Percentiles rank a stretch among this genome's conserved stretches.
These are phyloP conservation scores for Dolichoris vasculosae DNA, from an alignment of 1,140 invertebrate species.

Conservation along the genomic window DNA sequence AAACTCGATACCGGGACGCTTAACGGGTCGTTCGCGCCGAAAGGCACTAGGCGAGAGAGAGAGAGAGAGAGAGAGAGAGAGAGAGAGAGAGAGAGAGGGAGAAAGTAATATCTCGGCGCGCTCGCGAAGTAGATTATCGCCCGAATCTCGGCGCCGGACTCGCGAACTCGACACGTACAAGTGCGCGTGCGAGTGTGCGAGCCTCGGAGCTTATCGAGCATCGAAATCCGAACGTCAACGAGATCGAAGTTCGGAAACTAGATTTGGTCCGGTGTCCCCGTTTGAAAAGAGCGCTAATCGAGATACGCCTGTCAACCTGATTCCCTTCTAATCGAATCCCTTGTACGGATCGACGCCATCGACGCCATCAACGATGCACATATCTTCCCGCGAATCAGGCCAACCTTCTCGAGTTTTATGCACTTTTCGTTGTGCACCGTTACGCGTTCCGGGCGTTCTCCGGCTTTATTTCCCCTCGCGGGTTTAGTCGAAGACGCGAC, in stretches of 20 bases:
- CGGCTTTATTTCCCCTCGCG: too few relatives aligned
- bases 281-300: slow-evolving; percentile 40
- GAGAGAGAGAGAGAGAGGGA: not conserved
- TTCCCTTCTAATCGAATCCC: slow-evolving; percentile 43
- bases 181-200: not conserved
- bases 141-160: slow-evolving; percentile 39
- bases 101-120: slow-evolving; percentile 36
- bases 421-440: not conserved
- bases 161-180: not conserved
- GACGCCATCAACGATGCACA: not conserved
- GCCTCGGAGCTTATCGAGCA: not conserved
- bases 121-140: slow-evolving; percentile 49
- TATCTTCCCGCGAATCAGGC: not conserved
- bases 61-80: not conserved
- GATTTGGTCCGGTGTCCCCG: slow-evolving; percentile 11
- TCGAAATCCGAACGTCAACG: slow-evolving; percentile 41
- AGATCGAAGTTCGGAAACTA: slow-evolving; percentile 48
- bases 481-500: not conserved
- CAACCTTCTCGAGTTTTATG: not conserved
- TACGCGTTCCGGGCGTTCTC: too few relatives aligned
- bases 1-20: slow-evolving; percentile 45
- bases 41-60: not conserved
- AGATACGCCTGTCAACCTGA: slow-evolving; percentile 22
- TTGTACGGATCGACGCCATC: not conserved
- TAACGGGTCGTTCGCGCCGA: slow-evolving; percentile 49